Base-by-base conservation (phyloP, 2,888 invertebrate species). In the Tricholauxania praeusta region DNA sequence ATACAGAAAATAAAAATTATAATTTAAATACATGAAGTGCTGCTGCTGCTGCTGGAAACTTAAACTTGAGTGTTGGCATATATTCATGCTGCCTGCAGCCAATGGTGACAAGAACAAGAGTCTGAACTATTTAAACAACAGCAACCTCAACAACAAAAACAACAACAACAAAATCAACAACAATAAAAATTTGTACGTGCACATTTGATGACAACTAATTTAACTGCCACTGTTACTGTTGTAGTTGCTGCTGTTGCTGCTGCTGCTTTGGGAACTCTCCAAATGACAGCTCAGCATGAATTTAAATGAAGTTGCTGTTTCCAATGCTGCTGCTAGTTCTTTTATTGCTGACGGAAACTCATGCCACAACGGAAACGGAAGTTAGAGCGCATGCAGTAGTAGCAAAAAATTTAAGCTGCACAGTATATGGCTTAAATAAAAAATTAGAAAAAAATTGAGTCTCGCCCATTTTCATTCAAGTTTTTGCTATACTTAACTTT, bases 171-270 rank as follows among this genome's bases (percentile, higher is more conserved):
- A 10, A 0, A 53, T 12, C 19, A 57, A 57, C 19, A 57, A 55
- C n/a, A 19, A n/a, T n/a, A n/a, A n/a, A 14, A 57, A 22, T 28
- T 28, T 57, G 57, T 57, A 28, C 22, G 57, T 57, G 57, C 57
- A 28, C 28, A 57, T 57, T 57, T 57, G 57, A 57, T 57, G 57
- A 57, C 57, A 57, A 57, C 57, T 57, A 57, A 57, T 57, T 28
- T 57, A 57, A 28, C 57, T 57, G 57, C 12, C 57, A 28, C 57
- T 57, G 28, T 57, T 15, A 12, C 6, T 28, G 22, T 12, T 22
- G 12, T 28, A 12, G 39, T 10, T 28, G 57, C 22, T 28, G 28
- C 3, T 15, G 28, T 7, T 28, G 22, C 28, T 22, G 2, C 17
- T 22, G 32, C 39, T 28, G 57, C 22, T 28, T 57, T 57, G 57